Conservation (phyloP, 2,113 vertebrate genomes). For the Erpornis zantholeuca region DNA sequence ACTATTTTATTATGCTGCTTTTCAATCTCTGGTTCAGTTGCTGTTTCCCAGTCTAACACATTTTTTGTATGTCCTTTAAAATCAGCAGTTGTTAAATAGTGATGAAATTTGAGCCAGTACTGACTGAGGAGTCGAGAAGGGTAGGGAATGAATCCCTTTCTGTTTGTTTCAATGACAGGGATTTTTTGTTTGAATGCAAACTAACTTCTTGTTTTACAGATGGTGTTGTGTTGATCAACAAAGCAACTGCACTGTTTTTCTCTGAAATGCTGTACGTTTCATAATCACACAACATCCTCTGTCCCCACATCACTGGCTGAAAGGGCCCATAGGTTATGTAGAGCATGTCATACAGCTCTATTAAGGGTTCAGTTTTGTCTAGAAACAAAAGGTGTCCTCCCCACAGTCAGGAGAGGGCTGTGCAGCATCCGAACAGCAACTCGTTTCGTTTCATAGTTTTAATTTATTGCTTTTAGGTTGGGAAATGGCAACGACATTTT, state of each 20-base stretch:
- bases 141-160: background rate
- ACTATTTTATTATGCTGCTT: constrained; percentile 66
- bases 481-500: constrained; percentile 37
- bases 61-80: constrained; percentile 32
- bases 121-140: background rate
- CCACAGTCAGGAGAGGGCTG: background rate
- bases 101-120: constrained; percentile 9
- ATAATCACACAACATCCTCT: background rate
- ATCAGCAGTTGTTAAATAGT: background rate
- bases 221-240: background rate
- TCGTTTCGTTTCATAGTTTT: constrained; percentile 41
- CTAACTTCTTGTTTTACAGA: background rate
- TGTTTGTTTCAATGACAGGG: background rate
- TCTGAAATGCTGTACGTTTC: constrained; percentile 19
- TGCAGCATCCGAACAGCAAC: constrained; percentile 31
- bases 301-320: background rate
- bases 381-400: background rate
- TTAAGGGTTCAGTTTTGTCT: background rate
- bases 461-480: constrained; percentile 68
- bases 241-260: background rate
- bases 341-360: accelerated
- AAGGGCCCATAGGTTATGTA: accelerated
- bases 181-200: background rate
- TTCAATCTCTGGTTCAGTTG: constrained; percentile 58
- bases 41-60: constrained; percentile 62